Evolutionary conservation across 2,888 invertebrate genomes (phyloP).

Genomic region (Philhelius pedissequus): DNA sequence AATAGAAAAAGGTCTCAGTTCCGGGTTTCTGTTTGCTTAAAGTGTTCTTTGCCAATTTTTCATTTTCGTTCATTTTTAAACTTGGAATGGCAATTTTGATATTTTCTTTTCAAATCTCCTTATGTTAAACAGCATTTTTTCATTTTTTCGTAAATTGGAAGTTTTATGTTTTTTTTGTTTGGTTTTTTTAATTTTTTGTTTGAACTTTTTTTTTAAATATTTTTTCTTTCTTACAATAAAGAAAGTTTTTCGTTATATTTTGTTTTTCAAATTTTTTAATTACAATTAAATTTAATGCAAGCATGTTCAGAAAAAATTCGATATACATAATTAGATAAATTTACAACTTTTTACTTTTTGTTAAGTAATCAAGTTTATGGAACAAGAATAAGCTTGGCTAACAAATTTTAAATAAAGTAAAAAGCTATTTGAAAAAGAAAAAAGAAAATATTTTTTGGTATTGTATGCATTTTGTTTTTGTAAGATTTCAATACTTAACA

Average conservation of each 20-base stretch:
- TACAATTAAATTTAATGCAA: conserved; percentile 54
- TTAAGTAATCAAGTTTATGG: not conserved
- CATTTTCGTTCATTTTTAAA: not conserved
- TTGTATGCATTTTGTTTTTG: not conserved
- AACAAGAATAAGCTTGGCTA: not conserved
- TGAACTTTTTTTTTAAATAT: conserved; percentile 39
- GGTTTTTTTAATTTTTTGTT: conserved; percentile 36
- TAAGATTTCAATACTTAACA: not conserved
- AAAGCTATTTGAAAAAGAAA: not conserved
- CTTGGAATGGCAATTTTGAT: conserved; percentile 3
- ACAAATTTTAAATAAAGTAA: not conserved
- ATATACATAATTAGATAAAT: not conserved
- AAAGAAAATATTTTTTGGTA: not conserved
- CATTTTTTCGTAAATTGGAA: conserved; percentile 39
- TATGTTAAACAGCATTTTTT: conserved; percentile 64
- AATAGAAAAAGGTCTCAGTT: conserved; percentile 16
- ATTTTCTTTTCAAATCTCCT: not conserved
- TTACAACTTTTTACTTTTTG: not conserved
- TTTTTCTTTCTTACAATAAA: not conserved
- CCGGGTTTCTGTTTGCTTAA: conserved; percentile 5
- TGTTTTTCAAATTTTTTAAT: conserved; percentile 32
- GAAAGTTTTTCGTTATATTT: not conserved
- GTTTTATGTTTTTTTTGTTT: conserved; percentile 45
- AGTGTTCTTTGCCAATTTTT: conserved; percentile 19
- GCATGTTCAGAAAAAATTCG: conserved; percentile 21